Evolutionary conservation across 2,888 invertebrate species (phyloP), one percentile per base, ranked within the genome.

Genomic region (Leucophenga montana): DNA sequence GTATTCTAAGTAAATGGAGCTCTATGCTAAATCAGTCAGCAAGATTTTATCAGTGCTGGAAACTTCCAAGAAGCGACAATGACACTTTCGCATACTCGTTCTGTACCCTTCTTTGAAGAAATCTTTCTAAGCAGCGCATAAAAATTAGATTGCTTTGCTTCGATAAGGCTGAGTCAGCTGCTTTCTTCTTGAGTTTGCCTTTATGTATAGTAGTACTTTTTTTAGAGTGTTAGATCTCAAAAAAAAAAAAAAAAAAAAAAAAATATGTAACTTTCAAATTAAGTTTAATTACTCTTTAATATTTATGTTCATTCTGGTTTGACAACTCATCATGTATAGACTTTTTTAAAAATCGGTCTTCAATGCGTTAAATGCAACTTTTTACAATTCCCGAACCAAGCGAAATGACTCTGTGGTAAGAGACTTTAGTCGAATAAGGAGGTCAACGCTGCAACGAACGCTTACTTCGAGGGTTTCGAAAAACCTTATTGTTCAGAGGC

Each of bases 31-130:
- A 73, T 77, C 70, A 69, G n/a, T 65, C 67, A 56, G 69, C 72
- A 66, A 70, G 69, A 56, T 68, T 56, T 74, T 73, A 79, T 80
- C 73, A 67, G 33, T 20, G 65, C 27, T 73, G 75, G 72, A 77
- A 75, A 73, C 67, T 81, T 77, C 78, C 70, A 44, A 78, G 78
- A 81, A 78, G 73, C 50, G 66, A 39, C 61, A 61, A 16, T 20
- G 61, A 39, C 61, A 61, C 61, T 39, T 44, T 61, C 44, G 20
- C 44, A 14, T 3, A 2, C 27, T 57, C 20, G n/a, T 59, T 61
- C 50, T 66, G n/a, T 68, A n/a, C 53, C 65, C 39, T 39, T 11
- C 39, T 39, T 11, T 22, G 9, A 73, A 67, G 67, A 48, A 68
- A 22, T 59, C 67, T n/a, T 27, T 50, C 59, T 74, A 50, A 64